These are phyloP conservation scores for Aphelocoma coerulescens DNA, from an alignment of 2,113 vertebrate genomes.

Conservation along the genomic window DNA sequence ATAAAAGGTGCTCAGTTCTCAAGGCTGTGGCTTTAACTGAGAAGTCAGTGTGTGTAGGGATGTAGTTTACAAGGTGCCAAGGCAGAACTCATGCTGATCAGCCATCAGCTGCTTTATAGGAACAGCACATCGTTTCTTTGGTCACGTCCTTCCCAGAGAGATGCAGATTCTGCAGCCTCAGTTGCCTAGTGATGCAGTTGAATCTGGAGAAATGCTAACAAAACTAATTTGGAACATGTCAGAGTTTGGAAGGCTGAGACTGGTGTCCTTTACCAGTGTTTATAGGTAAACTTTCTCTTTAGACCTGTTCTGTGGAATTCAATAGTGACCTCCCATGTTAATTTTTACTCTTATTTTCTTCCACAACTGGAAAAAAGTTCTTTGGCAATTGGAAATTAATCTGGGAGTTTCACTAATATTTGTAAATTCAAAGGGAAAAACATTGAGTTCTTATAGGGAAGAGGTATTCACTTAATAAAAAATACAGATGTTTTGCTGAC, in stretches of 20 bases:
- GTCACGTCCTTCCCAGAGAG: neutral
- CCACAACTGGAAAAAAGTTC: neutral
- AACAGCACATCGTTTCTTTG: neutral
- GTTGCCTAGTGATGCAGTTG: neutral
- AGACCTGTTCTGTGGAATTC: neutral
- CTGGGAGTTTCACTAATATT: neutral
- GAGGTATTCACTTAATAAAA: neutral
- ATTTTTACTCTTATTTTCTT: neutral
- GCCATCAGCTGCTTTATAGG: neutral
- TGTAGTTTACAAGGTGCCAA: neutral
- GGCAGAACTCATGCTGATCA: neutral
- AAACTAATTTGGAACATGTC: neutral
- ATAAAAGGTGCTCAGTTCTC: neutral
- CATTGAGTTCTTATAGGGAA: neutral
- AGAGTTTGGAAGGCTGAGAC: neutral
- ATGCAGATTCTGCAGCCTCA: neutral
- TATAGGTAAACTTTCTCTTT: neutral
- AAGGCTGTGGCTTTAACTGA: neutral
- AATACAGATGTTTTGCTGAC: neutral
- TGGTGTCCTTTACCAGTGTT: neutral
- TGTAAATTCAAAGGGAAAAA: neutral
- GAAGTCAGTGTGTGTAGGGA: neutral
- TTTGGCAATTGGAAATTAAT: neutral
- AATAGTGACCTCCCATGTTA: rapidly evolving
- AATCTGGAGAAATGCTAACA: neutral